Evolutionary conservation across 2,113 vertebrate genomes (phyloP), one percentile per base, ranked within the genome.

Genomic region (Aix galericulata): DNA sequence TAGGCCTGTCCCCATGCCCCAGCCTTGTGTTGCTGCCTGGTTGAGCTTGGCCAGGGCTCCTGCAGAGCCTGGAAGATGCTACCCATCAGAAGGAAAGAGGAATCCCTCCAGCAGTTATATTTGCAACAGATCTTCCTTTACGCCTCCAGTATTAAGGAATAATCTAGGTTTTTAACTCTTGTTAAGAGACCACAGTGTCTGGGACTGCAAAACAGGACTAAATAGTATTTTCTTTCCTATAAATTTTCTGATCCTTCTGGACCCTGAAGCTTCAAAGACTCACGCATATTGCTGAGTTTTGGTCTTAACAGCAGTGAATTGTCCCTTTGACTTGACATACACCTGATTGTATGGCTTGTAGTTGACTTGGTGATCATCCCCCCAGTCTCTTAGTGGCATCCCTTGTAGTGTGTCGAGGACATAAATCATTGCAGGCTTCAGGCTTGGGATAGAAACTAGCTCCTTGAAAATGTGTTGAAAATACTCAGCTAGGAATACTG

Each of bases 1-100:
- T 42, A 56, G 44, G 32, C 18, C 9, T 62, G 64, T 91, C 40
- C 26, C 20, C 29, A 5, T 11, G 26, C 5, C 36, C 32, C 23
- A 38, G 22, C 40, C 60, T 11, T 2, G 3, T 34, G 8, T 50
- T 55, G 12, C 36, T 91, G 17, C 38, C 48, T 48, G 15, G 3
- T 5, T 32, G 11, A 64, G 5, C 8, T 31, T 6, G 1, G 5
- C 9, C 0, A 1, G 31, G 21, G 42, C 9, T 83, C 11, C 68
- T 69, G 48, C 29, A 63, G 40, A 68, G 34, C 58, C 42, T 69
- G 42, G 59, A 42, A 62, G 32, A 66, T 34, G 34, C 4, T 36
- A 1, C 58, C 26, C 71, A 69, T 44, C 8, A 20, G 23, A 69
- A 44, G 8, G 14, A 31, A 58, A 69, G 7, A 62, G 46, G 20